Evolutionary conservation across 2,888 invertebrate species (phyloP).

Genomic region (Gymnosoma rotundatum): DNA sequence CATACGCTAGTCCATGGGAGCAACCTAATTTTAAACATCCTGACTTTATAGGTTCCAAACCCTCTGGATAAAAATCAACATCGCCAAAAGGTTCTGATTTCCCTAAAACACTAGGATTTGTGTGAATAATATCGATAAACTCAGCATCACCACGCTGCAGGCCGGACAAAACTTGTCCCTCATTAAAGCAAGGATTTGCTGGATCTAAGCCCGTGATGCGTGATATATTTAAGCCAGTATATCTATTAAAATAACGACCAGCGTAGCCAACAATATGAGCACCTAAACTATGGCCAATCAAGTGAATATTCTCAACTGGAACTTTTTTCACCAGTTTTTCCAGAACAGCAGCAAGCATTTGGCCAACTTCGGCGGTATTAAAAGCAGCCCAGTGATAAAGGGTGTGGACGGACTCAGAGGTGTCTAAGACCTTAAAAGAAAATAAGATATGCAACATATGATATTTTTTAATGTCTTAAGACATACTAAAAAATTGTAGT

Average conservation of each 20-base stretch:
- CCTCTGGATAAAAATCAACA: slow-evolving; percentile 77
- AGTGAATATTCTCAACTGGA: slow-evolving; percentile 31
- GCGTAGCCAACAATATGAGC: slow-evolving; percentile 78
- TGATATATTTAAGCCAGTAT: slow-evolving; percentile 73
- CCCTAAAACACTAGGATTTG: slow-evolving; percentile 76
- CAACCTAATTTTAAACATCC: slow-evolving; percentile 75
- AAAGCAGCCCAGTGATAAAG: slow-evolving; percentile 80
- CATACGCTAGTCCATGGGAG: slow-evolving; percentile 75
- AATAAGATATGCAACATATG: too few species aligned
- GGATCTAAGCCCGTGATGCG: slow-evolving; percentile 76
- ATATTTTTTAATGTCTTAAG: too few species aligned
- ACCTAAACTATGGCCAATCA: slow-evolving; percentile 70
- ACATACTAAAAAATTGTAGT: slow-evolving; percentile 73
- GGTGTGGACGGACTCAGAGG: slow-evolving; percentile 77
- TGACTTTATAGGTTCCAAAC: slow-evolving; percentile 72
- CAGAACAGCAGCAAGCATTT: slow-evolving; percentile 73
- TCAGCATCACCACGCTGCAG: slow-evolving; percentile 75
- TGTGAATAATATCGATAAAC: slow-evolving; percentile 77
- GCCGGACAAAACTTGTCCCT: too few species aligned
- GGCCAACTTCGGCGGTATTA: slow-evolving; percentile 78
- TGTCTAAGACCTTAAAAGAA: slow-evolving; percentile 76
- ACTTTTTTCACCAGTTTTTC: slow-evolving; percentile 70
- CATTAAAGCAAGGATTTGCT: too few species aligned
- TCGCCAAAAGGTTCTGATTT: slow-evolving; percentile 74
- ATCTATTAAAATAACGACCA: slow-evolving; percentile 74